Evolutionary conservation across 1,140 invertebrate genomes (phyloP), one percentile per base, ranked within the genome.

Genomic region (Halesus radiatus): DNA sequence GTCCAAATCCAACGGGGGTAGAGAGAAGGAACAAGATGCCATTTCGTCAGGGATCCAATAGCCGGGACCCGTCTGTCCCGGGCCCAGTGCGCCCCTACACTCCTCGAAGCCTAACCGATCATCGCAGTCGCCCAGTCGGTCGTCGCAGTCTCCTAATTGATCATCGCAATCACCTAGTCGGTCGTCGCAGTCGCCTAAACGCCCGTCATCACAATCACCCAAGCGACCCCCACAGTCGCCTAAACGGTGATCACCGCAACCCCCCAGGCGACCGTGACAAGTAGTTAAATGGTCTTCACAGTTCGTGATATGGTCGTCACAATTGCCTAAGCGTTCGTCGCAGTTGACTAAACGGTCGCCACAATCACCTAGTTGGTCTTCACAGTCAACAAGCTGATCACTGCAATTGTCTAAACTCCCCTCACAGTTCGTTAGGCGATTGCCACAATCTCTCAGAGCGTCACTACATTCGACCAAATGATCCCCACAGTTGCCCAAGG

Each of bases 41-140:
- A 95, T 95, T 84, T 95, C 94, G 87, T 95, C 94, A 52, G 90
- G 88, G 84, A 92, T 91, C 92, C 93, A 94, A 84, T 91, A 92
- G 32, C 85, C 85, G 13, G 75, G 85, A 81, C 86, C 86, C 52
- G 56, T 32, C 13, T 74, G 70, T 54, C 84, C 84, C n/a, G 45
- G 68, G 37, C 78, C 85, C 45, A 60, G 86, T 85, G 74, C 87
- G 86, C 84, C 87, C 86, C 50, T 85, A 85, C 81, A 76, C 56
- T 76, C 78, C 26, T 76, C 76, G 45, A 72, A 80, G 20, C 52
- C 74, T 23, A 77, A 26, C 1, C 74, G n/a, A 18, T 64, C 68
- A n/a, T 72, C 77, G 45, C 68, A 72, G 45, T 72, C 68, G 13
- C 72, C 72, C 37, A 80, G 23, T 18, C 76, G 18, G 20, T 70